These are phyloP conservation scores for Astropecten irregularis DNA, from an alignment of 53 echinoderm and acorn worm species.

Conservation along the genomic window DNA sequence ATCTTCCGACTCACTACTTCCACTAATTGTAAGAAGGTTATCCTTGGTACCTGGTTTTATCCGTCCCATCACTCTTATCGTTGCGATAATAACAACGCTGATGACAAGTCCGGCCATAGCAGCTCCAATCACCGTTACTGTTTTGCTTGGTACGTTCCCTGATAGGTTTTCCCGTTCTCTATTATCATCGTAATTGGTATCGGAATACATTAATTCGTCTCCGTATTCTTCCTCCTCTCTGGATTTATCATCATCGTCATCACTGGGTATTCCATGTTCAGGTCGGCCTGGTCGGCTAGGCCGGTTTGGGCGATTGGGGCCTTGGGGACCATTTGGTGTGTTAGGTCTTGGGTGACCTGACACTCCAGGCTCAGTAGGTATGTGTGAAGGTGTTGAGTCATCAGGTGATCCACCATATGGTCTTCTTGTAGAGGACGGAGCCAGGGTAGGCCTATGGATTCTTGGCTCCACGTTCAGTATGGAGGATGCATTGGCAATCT, in stretches of 20 bases:
- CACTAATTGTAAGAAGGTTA: conserved; percentile 19
- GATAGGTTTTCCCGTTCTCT: background rate
- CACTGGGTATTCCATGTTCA: background rate
- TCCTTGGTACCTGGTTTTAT: conserved; percentile 33
- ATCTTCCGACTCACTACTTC: conserved; percentile 5
- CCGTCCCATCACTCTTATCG: conserved; percentile 18
- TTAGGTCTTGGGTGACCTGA: background rate
- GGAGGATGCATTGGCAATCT: conserved; percentile 27
- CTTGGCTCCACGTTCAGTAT: conserved; percentile 5
- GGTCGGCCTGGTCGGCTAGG: conserved; percentile 1
- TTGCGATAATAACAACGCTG: conserved; percentile 38
- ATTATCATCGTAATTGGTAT: background rate
- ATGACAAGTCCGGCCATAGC: conserved; percentile 40
- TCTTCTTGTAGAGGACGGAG: no score
- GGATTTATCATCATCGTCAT: background rate
- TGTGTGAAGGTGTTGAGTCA: background rate
- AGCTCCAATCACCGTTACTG: conserved; percentile 36
- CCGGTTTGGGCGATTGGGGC: background rate
- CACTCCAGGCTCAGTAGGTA: background rate
- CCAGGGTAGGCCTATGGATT: no score
- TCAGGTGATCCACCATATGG: no score
- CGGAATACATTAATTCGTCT: background rate
- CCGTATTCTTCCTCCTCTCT: background rate
- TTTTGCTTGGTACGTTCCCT: background rate
- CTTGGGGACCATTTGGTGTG: background rate